Evolutionary conservation across 1,140 invertebrate species (phyloP).

Genomic region (Aporrectodea caliginosa): DNA sequence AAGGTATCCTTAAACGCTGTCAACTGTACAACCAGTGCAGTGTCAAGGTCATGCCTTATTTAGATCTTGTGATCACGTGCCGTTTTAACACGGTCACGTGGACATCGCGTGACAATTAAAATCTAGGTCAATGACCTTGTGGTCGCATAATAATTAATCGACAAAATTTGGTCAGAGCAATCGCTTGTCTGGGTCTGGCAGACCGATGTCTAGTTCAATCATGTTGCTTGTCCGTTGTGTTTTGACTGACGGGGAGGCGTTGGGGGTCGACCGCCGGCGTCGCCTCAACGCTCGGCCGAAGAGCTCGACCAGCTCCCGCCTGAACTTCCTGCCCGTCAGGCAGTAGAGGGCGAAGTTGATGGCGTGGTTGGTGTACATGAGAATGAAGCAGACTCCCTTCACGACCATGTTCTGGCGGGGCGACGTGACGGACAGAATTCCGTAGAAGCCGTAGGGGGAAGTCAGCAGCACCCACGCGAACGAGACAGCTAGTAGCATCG

Average conservation of each 20-base stretch:
- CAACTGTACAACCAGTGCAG: too few relatives aligned
- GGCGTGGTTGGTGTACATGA: slow-evolving; percentile 36
- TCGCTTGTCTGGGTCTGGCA: background rate
- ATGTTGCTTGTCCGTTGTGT: background rate
- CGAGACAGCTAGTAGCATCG: slow-evolving; percentile 50
- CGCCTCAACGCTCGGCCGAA: background rate
- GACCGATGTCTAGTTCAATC: background rate
- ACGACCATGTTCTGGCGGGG: background rate
- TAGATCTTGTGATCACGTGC: too few relatives aligned
- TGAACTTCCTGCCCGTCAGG: slow-evolving; percentile 30
- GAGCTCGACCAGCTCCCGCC: slow-evolving; percentile 17
- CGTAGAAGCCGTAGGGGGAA: slow-evolving; percentile 47
- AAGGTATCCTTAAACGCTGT: too few relatives aligned
- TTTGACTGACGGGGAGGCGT: background rate
- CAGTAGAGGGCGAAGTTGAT: slow-evolving; percentile 38
- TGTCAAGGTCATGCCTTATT: too few relatives aligned
- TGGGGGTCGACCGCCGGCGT: background rate
- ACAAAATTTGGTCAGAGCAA: too few relatives aligned
- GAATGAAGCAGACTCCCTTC: slow-evolving; percentile 20
- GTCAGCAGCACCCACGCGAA: slow-evolving; percentile 50
- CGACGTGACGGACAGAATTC: background rate
- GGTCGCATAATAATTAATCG: too few relatives aligned
- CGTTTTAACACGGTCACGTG: too few relatives aligned
- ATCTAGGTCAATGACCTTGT: too few relatives aligned
- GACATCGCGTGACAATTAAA: too few relatives aligned